Evolutionary conservation across 2,888 invertebrate genomes (phyloP).

Genomic region (Eulithis prunata): DNA sequence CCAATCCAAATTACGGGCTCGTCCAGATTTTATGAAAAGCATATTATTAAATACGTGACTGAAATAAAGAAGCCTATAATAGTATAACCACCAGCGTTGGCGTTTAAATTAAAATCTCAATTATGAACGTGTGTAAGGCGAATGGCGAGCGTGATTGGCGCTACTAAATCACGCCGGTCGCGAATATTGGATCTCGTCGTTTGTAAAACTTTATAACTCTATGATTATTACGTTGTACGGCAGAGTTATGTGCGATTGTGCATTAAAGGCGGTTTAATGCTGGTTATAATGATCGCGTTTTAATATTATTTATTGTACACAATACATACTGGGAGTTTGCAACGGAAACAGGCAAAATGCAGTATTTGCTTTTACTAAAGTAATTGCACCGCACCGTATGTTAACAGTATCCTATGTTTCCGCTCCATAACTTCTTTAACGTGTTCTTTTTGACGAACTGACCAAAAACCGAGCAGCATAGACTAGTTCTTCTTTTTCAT

Average conservation of each 20-base stretch:
- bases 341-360: constrained; percentile 17
- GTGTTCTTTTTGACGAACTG: too few species aligned
- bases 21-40: constrained; percentile 13
- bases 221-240: constrained; percentile 33
- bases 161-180: constrained; percentile 40
- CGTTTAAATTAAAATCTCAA: constrained; percentile 43
- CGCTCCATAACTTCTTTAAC: too few species aligned
- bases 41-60: constrained; percentile 22
- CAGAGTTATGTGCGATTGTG: constrained; percentile 20
- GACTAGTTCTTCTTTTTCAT: too few species aligned
- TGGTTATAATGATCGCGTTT: constrained; percentile 22
- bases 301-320: constrained; percentile 26
- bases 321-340: constrained; percentile 17
- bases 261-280: constrained; percentile 11
- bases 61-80: constrained; percentile 27
- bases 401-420: too few species aligned
- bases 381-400: not conserved
- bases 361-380: constrained; percentile 10
- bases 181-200: constrained; percentile 39
- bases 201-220: constrained; percentile 41
- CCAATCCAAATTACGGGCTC: constrained; percentile 12
- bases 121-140: constrained; percentile 37
- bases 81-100: constrained; percentile 35
- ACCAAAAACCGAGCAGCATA: too few species aligned
- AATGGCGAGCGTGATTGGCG: constrained; percentile 41